These are phyloP conservation scores for Carapus acus DNA, from an alignment of 2,797 vertebrate species.

Conservation along the genomic window DNA sequence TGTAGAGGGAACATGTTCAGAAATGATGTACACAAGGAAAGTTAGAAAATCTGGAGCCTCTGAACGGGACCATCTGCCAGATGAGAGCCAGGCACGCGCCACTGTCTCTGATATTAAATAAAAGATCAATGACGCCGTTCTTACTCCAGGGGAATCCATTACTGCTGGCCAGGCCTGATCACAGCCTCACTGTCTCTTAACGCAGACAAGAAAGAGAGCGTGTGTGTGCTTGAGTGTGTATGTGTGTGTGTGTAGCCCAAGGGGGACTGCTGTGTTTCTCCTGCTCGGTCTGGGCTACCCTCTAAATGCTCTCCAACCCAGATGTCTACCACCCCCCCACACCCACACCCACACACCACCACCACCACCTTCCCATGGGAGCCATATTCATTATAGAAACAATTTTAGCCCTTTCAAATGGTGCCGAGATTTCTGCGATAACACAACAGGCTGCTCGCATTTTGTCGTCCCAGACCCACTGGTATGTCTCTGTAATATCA, in stretches of 20 bases:
- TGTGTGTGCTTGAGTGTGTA: no score
- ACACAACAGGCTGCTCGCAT: slow-evolving; percentile 23
- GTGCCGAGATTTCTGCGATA: slow-evolving; percentile 43
- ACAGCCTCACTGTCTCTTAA: slow-evolving; percentile 25
- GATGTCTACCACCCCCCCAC: no score
- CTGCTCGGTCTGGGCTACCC: slow-evolving; percentile 43
- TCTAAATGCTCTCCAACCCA: slow-evolving; percentile 50
- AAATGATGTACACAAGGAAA: not conserved
- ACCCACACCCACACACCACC: no score
- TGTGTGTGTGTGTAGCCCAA: slow-evolving; percentile 21
- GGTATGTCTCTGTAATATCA: slow-evolving; percentile 19
- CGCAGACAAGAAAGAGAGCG: slow-evolving; percentile 28
- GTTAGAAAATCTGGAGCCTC: no score
- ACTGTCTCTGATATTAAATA: not conserved
- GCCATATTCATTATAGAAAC: slow-evolving; percentile 58
- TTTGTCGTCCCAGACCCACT: slow-evolving; percentile 31
- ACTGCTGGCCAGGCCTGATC: slow-evolving; percentile 17
- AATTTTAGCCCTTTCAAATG: slow-evolving; percentile 46
- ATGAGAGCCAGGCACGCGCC: not conserved
- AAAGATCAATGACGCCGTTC: slow-evolving; percentile 8
- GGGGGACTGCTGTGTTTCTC: slow-evolving; percentile 30
- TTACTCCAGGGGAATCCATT: slow-evolving; percentile 16
- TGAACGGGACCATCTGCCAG: not conserved
- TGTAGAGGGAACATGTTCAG: not conserved
- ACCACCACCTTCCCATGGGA: slow-evolving; percentile 45